Conservation (phyloP, 1,140 invertebrate species). For the Ectropis grisescens region DNA sequence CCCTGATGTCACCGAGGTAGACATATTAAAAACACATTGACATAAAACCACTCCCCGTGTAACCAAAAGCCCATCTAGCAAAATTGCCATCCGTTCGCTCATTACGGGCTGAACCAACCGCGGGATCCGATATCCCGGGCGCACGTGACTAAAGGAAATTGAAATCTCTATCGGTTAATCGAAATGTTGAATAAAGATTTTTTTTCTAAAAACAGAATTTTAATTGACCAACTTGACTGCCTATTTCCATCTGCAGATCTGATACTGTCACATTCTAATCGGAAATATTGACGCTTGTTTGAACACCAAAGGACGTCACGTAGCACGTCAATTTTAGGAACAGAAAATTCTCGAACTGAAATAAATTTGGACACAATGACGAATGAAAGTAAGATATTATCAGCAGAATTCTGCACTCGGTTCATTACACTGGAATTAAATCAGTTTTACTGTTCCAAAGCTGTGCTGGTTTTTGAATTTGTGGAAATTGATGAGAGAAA, state of each 20-base stretch:
- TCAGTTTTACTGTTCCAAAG: no score
- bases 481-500: no score
- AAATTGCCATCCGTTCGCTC: slow-evolving; percentile 64
- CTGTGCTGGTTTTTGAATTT: no score
- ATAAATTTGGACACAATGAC: no score
- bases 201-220: slow-evolving; percentile 38
- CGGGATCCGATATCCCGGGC: slow-evolving; percentile 56
- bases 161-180: slow-evolving; percentile 67
- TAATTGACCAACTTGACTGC: slow-evolving; percentile 21
- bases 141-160: slow-evolving; percentile 67
- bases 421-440: no score
- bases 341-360: no score
- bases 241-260: background rate
- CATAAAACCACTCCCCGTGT: slow-evolving; percentile 39
- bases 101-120: slow-evolving; percentile 60
- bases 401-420: no score
- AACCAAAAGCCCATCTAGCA: slow-evolving; percentile 62
- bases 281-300: no score
- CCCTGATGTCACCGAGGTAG: slow-evolving; percentile 16
- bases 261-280: background rate
- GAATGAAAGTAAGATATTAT: no score
- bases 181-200: slow-evolving; percentile 54
- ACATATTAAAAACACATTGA: slow-evolving; percentile 47
- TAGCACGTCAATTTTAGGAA: no score
- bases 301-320: no score